Evolutionary conservation across 1,140 invertebrate species (phyloP).

Genomic region (Halictus rubicundus): DNA sequence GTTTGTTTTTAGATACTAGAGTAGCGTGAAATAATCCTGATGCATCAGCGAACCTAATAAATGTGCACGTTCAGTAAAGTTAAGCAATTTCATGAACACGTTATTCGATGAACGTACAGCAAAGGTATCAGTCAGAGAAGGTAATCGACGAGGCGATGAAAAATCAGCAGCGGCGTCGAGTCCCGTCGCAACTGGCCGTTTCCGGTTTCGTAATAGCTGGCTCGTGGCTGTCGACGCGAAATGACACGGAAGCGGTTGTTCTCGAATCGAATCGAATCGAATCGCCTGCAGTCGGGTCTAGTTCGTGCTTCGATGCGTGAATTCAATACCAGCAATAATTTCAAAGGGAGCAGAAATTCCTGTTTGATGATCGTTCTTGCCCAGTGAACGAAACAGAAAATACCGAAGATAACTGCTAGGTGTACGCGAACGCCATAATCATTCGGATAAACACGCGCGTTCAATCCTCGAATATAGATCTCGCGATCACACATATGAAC

Average conservation of each 20-base stretch:
- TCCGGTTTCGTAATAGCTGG: conserved; percentile 64
- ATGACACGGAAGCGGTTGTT: conserved; percentile 65
- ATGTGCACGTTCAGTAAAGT: no score
- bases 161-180: conserved; percentile 39
- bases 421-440: background rate
- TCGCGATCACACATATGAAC: no score
- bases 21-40: no score
- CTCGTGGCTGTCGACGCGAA: conserved; percentile 55
- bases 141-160: conserved; percentile 44
- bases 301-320: conserved; percentile 56
- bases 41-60: no score
- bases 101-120: background rate
- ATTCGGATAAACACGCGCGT: background rate
- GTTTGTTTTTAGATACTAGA: no score
- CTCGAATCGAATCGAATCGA: conserved; percentile 50
- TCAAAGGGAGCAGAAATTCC: conserved; percentile 49
- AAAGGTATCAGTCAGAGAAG: conserved; percentile 29
- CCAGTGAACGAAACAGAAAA: conserved; percentile 7
- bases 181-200: conserved; percentile 51
- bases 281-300: conserved; percentile 19
- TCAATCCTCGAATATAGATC: no score
- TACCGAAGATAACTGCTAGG: conserved; percentile 22
- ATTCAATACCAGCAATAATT: conserved; percentile 57
- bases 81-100: background rate
- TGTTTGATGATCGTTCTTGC: conserved; percentile 31